Base-by-base conservation (phyloP, 2,888 invertebrate genomes). In the Tachina fera region DNA sequence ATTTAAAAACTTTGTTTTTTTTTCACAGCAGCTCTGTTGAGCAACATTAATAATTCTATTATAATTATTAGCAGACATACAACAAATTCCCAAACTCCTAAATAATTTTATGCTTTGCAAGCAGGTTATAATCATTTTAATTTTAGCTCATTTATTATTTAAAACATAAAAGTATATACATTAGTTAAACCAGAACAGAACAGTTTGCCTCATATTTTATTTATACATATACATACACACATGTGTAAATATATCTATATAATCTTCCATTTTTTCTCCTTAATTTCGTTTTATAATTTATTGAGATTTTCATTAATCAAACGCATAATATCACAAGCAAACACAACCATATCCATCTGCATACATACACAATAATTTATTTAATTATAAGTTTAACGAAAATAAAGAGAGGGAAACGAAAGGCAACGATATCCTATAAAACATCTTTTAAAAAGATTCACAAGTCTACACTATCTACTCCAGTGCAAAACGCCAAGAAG, bases 291-390 rank as follows among this genome's bases (percentile, higher is more conserved):
- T 86, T 86, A 86, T 86, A 86, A 86, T 86, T 86, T 86, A 86
- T 86, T 83, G 86, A 86, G 86, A 83, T 86, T 86, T 86, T 86
- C 86, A 86, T 86, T 86, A 86, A 86, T 86, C 86, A 82, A 83
- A 77, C 67, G 16, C 77, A 80, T 79, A 76, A 74, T 67, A 83
- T 74, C 71, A 74, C 80, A 75, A 76, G 63, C 70, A 78, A 67
- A 83, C 71, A 83, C n/a, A 61, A 16, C 58, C 78, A 14, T 8
- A 45, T 31, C 22, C 45, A 80, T 65, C 31, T 84, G 81, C 84
- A 82, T 79, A 83, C 72, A 84, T 75, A 83, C 84, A 83, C 79
- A 79, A 87, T 84, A 84, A 84, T 84, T 82, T 83, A 80, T 83
- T 84, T 82, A 84, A 87, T 83, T 83, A 87, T 81, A 86, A 86